Base-by-base conservation (phyloP, 2,888 invertebrate species). In the Drosophila mayaguana region DNA sequence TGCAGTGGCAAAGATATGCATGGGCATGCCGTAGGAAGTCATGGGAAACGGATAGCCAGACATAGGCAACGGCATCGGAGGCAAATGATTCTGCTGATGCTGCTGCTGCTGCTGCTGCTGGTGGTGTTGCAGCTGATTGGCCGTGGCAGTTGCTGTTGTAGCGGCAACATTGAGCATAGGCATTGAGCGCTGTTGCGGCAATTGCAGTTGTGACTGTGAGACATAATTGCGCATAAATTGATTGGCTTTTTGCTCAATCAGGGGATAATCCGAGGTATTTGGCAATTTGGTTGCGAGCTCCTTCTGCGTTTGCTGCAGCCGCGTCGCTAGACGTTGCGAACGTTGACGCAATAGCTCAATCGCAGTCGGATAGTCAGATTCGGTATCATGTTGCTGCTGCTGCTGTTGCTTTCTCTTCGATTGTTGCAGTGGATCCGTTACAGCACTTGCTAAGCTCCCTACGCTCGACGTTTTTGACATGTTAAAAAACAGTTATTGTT, bases 381-480 rank as follows among this genome's bases (percentile, higher is more conserved):
- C 45, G 3, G 2, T 59, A 18, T 38, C 54, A 16, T 53, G 22
- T 54, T 54, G 28, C n/a, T 48, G 46, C 2, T 28, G 48, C 5
- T 48, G 48, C 11, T 50, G 32, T 43, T 43, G 45, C 36, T 48
- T 40, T 48, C 56, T 65, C 28, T 32, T 63, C 43, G 65, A 50
- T 50, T 62, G 18, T 59, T 32, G 62, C 53, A 60, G 36, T 69
- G 57, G 36, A 22, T 40, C 46, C 54, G 50, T 60, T 51, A 36
- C 57, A 59, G 55, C 74, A 62, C 43, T 59, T 22, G 74, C 70
- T 38, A 61, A 48, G 54, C 70, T 75, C 63, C 66, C 83, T 68
- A 67, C 68, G 77, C 74, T 75, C 57, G 78, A 80, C 48, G 77
- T 66, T 54, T 83, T 75, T 34, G 89, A 83, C 83, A 83, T 83